phyloP scores from a whole-genome alignment of 1,140 invertebrate species.

The Drosophila takahashii region DNA sequence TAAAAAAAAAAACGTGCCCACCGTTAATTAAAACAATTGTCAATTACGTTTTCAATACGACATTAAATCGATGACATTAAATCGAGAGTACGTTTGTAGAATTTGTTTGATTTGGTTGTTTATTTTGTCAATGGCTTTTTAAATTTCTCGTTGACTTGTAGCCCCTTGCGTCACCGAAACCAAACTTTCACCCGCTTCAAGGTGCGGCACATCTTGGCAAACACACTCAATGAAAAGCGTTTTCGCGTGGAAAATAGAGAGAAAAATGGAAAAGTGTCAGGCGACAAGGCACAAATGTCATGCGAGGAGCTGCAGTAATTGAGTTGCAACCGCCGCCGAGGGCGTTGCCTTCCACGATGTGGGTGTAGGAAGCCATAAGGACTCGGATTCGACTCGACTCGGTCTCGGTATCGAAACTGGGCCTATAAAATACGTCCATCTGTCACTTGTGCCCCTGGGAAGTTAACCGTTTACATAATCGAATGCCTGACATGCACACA shows the following conservation, averaged over 20 bases:
- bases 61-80: conserved; percentile 6
- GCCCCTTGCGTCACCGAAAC: conserved; percentile 31
- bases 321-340: conserved; percentile 38
- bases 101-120: conserved; percentile 28
- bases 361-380: conserved; percentile 27
- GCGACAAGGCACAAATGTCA: conserved; percentile 36
- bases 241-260: conserved; percentile 14
- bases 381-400: conserved; percentile 1
- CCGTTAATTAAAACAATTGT: conserved; percentile 44
- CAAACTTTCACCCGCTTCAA: conserved; percentile 41
- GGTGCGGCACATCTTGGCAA: conserved; percentile 35
- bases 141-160: neutral
- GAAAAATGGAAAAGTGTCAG: conserved; percentile 27
- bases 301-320: conserved; percentile 42
- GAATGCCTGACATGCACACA: conserved; percentile 1
- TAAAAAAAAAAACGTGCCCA: conserved; percentile 9
- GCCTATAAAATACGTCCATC: conserved; percentile 40
- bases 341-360: conserved; percentile 29
- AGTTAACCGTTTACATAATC: conserved; percentile 31
- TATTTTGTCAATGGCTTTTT: neutral
- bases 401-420: conserved; percentile 15
- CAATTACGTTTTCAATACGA: conserved; percentile 21
- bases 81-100: conserved; percentile 39
- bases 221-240: conserved; percentile 27
- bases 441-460: conserved; percentile 43